A percentile compares a stretch with the other conserved stretches of the same genome.
Evolutionary conservation across 2,797 vertebrate genomes (phyloP).

Genomic region (Acanthornis magna): DNA sequence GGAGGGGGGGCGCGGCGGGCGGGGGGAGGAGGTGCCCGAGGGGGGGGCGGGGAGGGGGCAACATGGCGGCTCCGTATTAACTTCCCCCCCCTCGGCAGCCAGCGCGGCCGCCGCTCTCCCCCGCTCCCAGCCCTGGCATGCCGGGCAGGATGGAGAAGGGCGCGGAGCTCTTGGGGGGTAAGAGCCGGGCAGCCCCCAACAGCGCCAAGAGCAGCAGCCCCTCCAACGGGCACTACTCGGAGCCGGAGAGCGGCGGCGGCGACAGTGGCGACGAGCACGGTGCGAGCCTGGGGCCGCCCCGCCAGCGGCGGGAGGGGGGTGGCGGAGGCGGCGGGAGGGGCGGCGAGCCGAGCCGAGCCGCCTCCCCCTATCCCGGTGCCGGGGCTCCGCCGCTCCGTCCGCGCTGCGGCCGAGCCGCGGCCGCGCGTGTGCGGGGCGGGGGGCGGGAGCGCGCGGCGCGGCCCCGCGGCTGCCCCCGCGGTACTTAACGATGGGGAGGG

Average conservation of each 20-base stretch:
- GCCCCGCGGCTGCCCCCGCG: conserved; percentile 6
- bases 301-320: not conserved
- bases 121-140: conserved; percentile 71
- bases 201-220: conserved; percentile 86
- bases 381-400: not conserved
- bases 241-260: conserved; percentile 88
- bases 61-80: conserved; percentile 72
- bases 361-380: not conserved
- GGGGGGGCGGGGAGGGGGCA: conserved; percentile 59
- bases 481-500: conserved; percentile 10
- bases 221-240: conserved; percentile 83
- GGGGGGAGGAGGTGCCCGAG: conserved; percentile 52
- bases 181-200: conserved; percentile 82
- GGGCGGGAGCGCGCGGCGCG: not conserved
- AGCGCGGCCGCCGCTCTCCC: not conserved
- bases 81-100: conserved; percentile 25
- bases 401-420: not conserved
- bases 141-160: conserved; percentile 95
- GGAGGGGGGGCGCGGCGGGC: not conserved
- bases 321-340: not conserved
- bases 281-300: conserved; percentile 77
- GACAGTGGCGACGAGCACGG: conserved; percentile 96
- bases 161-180: conserved; percentile 85
- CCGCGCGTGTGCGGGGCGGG: not conserved
- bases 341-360: not conserved